These are phyloP conservation scores for Standfussiana lucernea DNA, from an alignment of 2,888 invertebrate genomes.

Conservation along the genomic window DNA sequence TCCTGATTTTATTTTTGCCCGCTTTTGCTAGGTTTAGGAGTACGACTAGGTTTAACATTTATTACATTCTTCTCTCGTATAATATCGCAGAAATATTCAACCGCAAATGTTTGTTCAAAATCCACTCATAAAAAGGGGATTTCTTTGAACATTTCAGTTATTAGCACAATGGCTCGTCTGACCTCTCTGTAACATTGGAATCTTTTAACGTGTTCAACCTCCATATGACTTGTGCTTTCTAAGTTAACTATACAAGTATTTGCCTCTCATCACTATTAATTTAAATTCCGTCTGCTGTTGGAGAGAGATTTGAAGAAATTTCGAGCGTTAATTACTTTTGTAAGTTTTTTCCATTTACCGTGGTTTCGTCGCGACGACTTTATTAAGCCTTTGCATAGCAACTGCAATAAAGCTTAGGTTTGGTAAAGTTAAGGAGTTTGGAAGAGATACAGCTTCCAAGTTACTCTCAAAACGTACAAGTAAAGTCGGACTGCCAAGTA, in stretches of 20 bases:
- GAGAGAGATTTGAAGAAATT: conserved; percentile 32
- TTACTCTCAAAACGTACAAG: conserved; percentile 59
- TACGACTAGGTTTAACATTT: conserved; percentile 21
- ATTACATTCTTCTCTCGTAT: conserved; percentile 8
- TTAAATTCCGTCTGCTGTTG: conserved; percentile 27
- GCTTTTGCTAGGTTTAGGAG: conserved; percentile 27
- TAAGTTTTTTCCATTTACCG: conserved; percentile 37
- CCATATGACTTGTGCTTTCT: conserved; percentile 21
- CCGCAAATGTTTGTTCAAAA: conserved; percentile 43
- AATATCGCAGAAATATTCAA: conserved; percentile 36
- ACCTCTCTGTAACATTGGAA: conserved; percentile 39
- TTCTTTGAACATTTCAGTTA: conserved; percentile 43
- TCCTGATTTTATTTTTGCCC: conserved; percentile 35
- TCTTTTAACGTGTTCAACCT: conserved; percentile 29
- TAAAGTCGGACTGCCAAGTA: conserved; percentile 59
- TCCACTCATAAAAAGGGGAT: conserved; percentile 33
- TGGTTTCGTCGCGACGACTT: conserved; percentile 45
- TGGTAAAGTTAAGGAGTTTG: conserved; percentile 61
- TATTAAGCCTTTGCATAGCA: conserved; percentile 54
- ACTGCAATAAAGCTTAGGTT: conserved; percentile 65
- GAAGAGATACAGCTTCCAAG: conserved; percentile 61
- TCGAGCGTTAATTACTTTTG: conserved; percentile 49
- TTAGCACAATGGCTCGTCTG: conserved; percentile 54
- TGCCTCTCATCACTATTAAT: conserved; percentile 14
- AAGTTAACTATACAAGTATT: conserved; percentile 20